Conservation (phyloP, 1,140 invertebrate genomes). For the Physella acuta region DNA sequence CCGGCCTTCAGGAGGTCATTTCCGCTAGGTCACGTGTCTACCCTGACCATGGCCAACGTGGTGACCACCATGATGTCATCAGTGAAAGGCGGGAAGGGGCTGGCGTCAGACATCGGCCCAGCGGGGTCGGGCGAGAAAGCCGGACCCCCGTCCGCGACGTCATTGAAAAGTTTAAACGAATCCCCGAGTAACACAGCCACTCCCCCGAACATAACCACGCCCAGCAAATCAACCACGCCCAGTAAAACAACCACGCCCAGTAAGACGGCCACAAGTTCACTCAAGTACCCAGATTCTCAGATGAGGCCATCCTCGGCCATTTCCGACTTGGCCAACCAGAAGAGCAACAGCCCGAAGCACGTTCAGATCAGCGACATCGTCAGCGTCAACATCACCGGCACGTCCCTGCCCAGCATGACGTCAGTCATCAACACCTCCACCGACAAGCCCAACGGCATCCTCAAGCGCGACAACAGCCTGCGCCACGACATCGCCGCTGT, state of each 20-base stretch:
- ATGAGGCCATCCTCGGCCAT: constrained; percentile 30
- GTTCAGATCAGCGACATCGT: constrained; percentile 31
- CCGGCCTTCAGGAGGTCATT: constrained; percentile 21
- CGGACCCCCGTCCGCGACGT: background rate
- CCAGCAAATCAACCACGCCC: background rate
- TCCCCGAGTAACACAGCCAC: background rate
- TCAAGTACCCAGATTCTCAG: constrained; percentile 1
- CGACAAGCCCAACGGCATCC: constrained; percentile 33
- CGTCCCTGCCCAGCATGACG: constrained; percentile 17
- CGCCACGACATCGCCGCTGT: background rate
- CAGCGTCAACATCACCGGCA: constrained; percentile 25
- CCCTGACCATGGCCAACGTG: constrained; percentile 10
- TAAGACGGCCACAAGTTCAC: background rate
- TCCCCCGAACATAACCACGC: background rate
- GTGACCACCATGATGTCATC: constrained; percentile 6
- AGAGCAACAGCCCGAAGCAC: constrained; percentile 30
- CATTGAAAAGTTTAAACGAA: background rate
- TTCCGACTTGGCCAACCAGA: constrained; percentile 29
- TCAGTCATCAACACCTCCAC: constrained; percentile 9
- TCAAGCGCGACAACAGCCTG: constrained; percentile 25
- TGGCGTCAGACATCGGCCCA: background rate
- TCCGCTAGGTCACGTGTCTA: background rate
- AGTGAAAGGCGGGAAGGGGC: background rate
- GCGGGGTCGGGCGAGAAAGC: background rate
- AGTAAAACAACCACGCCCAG: constrained; percentile 10